These are phyloP conservation scores for Cheilosia grossa DNA, from an alignment of 2,888 invertebrate species.

Conservation along the genomic window DNA sequence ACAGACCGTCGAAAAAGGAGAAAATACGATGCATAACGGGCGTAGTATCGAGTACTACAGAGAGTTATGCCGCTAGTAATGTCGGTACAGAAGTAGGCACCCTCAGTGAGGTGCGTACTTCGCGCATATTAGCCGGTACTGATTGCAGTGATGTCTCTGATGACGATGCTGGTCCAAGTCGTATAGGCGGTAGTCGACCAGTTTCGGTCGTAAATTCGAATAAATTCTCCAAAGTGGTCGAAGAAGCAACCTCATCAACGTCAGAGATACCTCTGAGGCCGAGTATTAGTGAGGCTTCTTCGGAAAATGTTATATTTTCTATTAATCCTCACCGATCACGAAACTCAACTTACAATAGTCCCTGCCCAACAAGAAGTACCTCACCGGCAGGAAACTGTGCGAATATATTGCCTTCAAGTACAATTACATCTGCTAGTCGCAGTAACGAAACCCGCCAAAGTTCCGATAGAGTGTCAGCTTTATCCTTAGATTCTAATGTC, in stretches of 20 bases:
- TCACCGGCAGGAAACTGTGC: conserved; percentile 37
- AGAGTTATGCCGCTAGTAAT: conserved; percentile 13
- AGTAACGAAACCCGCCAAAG: background rate
- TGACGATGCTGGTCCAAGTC: conserved; percentile 23
- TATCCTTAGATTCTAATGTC: background rate
- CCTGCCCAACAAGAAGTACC: conserved; percentile 30
- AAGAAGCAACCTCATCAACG: conserved; percentile 64
- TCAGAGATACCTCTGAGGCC: conserved; percentile 26
- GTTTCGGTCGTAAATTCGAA: conserved; percentile 3
- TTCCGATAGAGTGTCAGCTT: background rate
- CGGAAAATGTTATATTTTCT: conserved; percentile 47
- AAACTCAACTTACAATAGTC: conserved; percentile 50
- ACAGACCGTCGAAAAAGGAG: conserved; percentile 8
- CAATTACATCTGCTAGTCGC: conserved; percentile 20
- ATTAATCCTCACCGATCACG: background rate
- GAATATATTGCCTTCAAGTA: conserved; percentile 43
- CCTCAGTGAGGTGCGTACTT: conserved; percentile 34
- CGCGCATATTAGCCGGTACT: background rate
- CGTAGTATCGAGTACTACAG: conserved; percentile 58
- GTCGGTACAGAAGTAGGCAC: conserved; percentile 27
- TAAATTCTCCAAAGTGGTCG: conserved; percentile 55
- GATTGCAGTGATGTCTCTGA: conserved; percentile 45
- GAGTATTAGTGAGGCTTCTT: background rate
- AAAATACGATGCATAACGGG: conserved; percentile 40
- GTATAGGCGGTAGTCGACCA: background rate